Evolutionary conservation across 2,797 vertebrate species (phyloP).

Genomic region (Vultur gryphus): DNA sequence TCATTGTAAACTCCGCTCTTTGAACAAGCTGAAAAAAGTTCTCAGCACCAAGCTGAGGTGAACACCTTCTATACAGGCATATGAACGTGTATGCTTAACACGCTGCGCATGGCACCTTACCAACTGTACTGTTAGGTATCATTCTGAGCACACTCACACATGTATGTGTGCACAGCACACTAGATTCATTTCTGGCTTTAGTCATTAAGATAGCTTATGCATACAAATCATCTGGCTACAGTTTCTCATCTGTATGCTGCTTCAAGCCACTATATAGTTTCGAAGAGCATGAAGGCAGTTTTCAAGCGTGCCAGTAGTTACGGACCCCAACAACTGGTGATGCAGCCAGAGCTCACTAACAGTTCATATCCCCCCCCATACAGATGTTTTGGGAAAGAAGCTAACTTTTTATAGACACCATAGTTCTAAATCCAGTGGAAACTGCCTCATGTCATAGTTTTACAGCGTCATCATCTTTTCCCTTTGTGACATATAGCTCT

Average conservation of each 20-base stretch:
- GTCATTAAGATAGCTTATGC: rapidly evolving
- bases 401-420: background rate
- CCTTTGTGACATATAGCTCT: background rate
- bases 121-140: rapidly evolving
- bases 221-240: background rate
- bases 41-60: background rate
- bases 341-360: background rate
- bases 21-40: background rate
- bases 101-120: rapidly evolving
- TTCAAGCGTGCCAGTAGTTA: background rate
- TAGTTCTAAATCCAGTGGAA: background rate
- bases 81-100: rapidly evolving
- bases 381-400: background rate
- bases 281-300: rapidly evolving
- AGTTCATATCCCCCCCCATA: background rate
- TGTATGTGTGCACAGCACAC: rapidly evolving
- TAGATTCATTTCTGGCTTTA: rapidly evolving
- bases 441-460: background rate
- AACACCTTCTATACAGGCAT: rapidly evolving
- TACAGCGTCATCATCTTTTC: background rate
- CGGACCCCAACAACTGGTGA: rapidly evolving
- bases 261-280: rapidly evolving
- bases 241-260: background rate
- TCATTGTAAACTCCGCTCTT: background rate
- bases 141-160: rapidly evolving